Conservation (phyloP, 2,797 vertebrate species). For the Sebastes kiyomatsui region DNA sequence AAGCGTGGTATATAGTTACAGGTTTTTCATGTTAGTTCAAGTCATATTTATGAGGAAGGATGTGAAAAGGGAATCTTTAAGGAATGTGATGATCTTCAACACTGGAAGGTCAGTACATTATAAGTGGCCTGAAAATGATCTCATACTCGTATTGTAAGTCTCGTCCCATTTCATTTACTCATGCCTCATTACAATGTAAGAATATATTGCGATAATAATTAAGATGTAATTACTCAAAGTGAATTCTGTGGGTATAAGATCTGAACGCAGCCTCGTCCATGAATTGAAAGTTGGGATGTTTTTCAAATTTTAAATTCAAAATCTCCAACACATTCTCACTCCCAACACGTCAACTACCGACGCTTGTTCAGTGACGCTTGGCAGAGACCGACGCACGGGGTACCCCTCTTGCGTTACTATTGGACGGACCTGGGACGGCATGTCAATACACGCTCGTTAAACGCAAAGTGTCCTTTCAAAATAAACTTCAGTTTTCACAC, state of each 20-base stretch:
- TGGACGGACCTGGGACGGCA: no score
- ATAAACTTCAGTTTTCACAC: no score
- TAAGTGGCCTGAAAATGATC: background rate
- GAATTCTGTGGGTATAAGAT: conserved; percentile 1
- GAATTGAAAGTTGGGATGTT: background rate
- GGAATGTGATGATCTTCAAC: background rate
- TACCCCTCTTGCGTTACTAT: no score
- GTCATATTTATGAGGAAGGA: conserved; percentile 5
- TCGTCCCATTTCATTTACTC: background rate
- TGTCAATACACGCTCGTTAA: no score
- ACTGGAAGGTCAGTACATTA: background rate
- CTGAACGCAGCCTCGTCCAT: background rate
- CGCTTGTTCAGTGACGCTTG: no score
- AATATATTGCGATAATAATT: conserved; percentile 3
- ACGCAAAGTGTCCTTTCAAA: no score
- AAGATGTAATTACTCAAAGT: background rate
- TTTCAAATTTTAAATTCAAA: conserved; percentile 21
- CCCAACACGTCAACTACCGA: no score
- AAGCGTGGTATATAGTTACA: background rate
- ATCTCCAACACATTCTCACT: background rate
- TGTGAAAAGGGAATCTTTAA: conserved; percentile 27
- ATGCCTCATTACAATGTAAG: background rate
- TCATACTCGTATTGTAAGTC: background rate
- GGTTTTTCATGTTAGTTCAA: background rate
- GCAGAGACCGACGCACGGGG: no score